Conservation (phyloP, 1,140 invertebrate genomes). For the Leptinotarsa defecta region DNA sequence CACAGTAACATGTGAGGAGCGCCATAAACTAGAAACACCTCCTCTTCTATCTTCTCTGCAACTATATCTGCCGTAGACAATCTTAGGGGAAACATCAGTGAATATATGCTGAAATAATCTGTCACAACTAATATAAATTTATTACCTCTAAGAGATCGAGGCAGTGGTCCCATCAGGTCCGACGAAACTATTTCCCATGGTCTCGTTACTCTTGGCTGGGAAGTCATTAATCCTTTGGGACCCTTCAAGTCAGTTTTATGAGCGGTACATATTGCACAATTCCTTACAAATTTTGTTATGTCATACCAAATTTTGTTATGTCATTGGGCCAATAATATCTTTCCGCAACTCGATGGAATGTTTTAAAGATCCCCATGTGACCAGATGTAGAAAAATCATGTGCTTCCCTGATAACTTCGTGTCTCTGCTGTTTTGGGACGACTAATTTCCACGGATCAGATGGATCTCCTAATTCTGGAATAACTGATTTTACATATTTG, state of each 20-base stretch:
- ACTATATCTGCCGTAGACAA: neutral
- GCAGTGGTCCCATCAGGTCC: conserved; percentile 26
- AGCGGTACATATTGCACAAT: conserved; percentile 2
- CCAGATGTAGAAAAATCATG: conserved; percentile 35
- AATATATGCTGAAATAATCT: conserved; percentile 20
- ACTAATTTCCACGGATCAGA: conserved; percentile 42
- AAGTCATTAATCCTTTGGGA: conserved; percentile 1
- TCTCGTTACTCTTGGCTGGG: neutral
- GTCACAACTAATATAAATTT: conserved; percentile 11
- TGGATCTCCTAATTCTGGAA: conserved; percentile 23
- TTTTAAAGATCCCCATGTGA: conserved; percentile 43
- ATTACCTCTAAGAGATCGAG: conserved; percentile 2
- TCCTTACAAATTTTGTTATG: neutral
- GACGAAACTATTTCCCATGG: conserved; percentile 16
- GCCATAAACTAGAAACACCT: conserved; percentile 18
- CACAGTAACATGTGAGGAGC: conserved; percentile 4
- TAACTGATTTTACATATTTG: neutral
- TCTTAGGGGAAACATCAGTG: neutral
- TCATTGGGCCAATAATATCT: conserved; percentile 23
- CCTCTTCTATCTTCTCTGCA: neutral
- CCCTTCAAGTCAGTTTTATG: neutral
- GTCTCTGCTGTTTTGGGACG: conserved; percentile 32
- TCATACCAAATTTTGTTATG: conserved; percentile 19
- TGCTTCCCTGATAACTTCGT: conserved; percentile 31
- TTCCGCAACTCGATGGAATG: conserved; percentile 11